Evolutionary conservation across 2,113 vertebrate genomes (phyloP), one percentile per base, ranked within the genome.

Genomic region (Anarrhichthys ocellatus): DNA sequence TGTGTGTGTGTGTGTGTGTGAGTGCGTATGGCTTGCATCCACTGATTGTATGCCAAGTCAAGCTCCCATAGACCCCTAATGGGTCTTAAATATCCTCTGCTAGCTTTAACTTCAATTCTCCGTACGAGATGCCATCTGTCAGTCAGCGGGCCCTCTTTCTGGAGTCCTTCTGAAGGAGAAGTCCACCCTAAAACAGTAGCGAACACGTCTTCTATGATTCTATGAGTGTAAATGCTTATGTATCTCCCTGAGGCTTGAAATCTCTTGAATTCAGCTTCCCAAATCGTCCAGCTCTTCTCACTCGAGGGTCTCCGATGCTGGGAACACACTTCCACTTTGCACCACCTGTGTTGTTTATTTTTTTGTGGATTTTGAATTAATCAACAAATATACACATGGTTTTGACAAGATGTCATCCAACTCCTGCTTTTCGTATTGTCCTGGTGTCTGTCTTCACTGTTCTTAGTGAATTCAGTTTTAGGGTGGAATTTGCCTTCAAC

Each of bases 1-100:
- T 71, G 72, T 62, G 77, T 50, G 70, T 56, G 65, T 80, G 76
- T 70, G 61, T 87, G 59, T 34, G 63, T 9, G 64, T 48, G 5
- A 32, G 87, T 65, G 70, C 50, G 59, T 86, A n/a, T 78, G 73
- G 80, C 69, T 80, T 77, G 62, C 44, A 66, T 88, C 79, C 63
- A 67, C 73, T 58, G 76, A 85, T 82, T 86, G 71, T 32, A 54
- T 29, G 87, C 90, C 92, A 89, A 91, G 90, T 86, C 81, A 81
- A 86, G 81, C 77, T 92, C 87, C 89, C 84, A 38, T 64, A 82
- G 88, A 90, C 65, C 78, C 87, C 88, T 92, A 92, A 93, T 93
- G 92, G 90, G 59, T 81, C 89, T 87, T 92, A 93, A 92, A 93
- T 91, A 92, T 80, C 86, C 85, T 64, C 34, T 54, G 89, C 86